A percentile compares a stretch with the other conserved stretches of the same genome.
Evolutionary conservation across 2,888 invertebrate species (phyloP).

Genomic region (Mythimna vitellina): DNA sequence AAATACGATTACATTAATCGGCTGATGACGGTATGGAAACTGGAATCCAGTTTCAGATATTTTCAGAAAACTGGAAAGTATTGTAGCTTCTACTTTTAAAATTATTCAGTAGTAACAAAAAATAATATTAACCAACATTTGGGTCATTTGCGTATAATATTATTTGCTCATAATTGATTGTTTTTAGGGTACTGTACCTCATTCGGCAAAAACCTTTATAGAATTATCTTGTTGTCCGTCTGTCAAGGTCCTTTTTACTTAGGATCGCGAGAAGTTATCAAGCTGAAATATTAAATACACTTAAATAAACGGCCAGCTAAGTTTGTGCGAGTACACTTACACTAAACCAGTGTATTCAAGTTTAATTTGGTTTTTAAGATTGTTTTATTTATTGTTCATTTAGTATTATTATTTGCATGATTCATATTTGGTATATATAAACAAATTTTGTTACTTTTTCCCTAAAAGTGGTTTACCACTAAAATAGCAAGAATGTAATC

Average conservation of each 20-base stretch:
- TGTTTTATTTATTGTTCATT: too few species aligned
- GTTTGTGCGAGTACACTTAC: too few species aligned
- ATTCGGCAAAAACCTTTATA: neutral
- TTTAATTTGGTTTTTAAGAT: too few species aligned
- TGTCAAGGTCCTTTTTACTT: neutral
- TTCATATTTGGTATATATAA: neutral
- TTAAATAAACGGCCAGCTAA: too few species aligned
- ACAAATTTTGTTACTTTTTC: too few species aligned
- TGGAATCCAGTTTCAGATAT: constrained; percentile 13
- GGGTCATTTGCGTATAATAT: too few species aligned
- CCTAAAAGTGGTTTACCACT: neutral
- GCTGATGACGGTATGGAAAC: constrained; percentile 11
- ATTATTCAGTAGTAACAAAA: neutral
- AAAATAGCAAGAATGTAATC: neutral
- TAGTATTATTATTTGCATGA: neutral
- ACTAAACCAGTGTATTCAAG: too few species aligned
- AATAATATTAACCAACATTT: neutral
- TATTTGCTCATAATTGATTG: neutral
- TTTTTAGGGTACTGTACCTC: neutral
- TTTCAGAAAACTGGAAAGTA: constrained; percentile 8
- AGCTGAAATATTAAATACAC: too few species aligned
- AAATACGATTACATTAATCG: constrained; percentile 46
- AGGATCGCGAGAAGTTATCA: neutral
- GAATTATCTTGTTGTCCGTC: neutral
- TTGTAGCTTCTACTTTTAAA: neutral